Conservation (phyloP, 2,888 invertebrate species). For the Formica aserva region DNA sequence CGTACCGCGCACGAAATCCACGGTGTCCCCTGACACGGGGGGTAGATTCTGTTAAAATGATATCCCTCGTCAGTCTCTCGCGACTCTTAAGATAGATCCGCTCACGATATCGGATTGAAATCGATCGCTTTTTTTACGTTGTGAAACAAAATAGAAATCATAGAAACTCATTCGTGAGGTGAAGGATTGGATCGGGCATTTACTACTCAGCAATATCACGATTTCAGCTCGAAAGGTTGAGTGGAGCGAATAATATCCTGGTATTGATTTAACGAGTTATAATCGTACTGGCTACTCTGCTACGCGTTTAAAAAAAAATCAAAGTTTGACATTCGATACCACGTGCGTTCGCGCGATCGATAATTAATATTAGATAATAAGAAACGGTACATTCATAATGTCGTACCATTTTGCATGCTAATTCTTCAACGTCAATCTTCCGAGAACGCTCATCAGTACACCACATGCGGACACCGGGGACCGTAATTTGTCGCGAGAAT, state of each 20-base stretch:
- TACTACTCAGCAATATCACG: neutral
- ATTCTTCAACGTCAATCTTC: conserved; percentile 10
- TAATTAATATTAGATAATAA: neutral
- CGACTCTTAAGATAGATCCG: conserved; percentile 64
- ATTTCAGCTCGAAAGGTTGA: conserved; percentile 16
- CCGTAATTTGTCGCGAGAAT: conserved; percentile 13
- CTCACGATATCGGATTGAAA: conserved; percentile 71
- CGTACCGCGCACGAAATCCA: conserved; percentile 71
- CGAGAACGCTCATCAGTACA: conserved; percentile 9
- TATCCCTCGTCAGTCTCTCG: conserved; percentile 70
- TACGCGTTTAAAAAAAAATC: neutral
- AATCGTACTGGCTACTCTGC: neutral
- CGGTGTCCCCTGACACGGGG: conserved; percentile 81
- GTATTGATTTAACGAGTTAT: neutral
- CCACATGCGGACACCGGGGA: neutral
- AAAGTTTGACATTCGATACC: neutral
- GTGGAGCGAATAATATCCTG: neutral
- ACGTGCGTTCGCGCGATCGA: neutral
- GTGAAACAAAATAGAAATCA: conserved; percentile 37
- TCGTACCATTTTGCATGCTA: neutral
- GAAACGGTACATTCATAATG: neutral
- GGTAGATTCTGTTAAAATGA: conserved; percentile 84
- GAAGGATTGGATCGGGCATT: conserved; percentile 16
- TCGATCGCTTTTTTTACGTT: conserved; percentile 67
- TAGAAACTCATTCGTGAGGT: conserved; percentile 57